Evolutionary conservation across 1,140 invertebrate species (phyloP).

Genomic region (Drosophila hydei): DNA sequence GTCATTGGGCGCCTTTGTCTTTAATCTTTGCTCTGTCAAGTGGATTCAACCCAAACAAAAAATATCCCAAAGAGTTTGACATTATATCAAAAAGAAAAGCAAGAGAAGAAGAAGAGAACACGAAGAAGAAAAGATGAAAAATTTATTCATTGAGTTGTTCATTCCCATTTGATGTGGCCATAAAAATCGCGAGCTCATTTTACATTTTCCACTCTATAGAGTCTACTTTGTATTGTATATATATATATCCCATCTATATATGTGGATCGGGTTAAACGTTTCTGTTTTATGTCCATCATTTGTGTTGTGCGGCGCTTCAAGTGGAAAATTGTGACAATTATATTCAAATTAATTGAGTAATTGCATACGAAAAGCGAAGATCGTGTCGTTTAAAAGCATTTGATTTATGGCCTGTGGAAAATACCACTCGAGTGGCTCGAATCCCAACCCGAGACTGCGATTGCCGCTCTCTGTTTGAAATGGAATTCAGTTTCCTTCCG

Average conservation of each 20-base stretch:
- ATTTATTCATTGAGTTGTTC: constrained; percentile 50
- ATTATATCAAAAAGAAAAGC: constrained; percentile 64
- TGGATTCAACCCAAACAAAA: constrained; percentile 32
- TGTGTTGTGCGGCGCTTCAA: constrained; percentile 59
- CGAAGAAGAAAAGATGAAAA: constrained; percentile 31
- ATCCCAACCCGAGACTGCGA: not conserved
- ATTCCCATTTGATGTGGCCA: constrained; percentile 76
- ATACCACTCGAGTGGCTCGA: constrained; percentile 38
- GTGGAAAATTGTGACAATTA: constrained; percentile 82
- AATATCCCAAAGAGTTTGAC: constrained; percentile 62
- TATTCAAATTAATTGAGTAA: constrained; percentile 83
- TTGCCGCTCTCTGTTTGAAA: not conserved
- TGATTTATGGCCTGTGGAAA: constrained; percentile 77
- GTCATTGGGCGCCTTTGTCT: constrained; percentile 53
- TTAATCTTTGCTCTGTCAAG: constrained; percentile 62
- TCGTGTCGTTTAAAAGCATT: constrained; percentile 56
- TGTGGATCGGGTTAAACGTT: constrained; percentile 22
- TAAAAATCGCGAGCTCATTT: constrained; percentile 72
- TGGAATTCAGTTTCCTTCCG: constrained; percentile 13
- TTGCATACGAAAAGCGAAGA: constrained; percentile 62
- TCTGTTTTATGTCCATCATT: constrained; percentile 65
- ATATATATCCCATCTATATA: constrained; percentile 17
- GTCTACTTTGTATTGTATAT: not conserved
- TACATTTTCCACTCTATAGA: constrained; percentile 33
- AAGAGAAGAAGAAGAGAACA: constrained; percentile 15